phyloP scores from a whole-genome alignment of 2,113 vertebrate genomes.

The Electrona antarctica region DNA sequence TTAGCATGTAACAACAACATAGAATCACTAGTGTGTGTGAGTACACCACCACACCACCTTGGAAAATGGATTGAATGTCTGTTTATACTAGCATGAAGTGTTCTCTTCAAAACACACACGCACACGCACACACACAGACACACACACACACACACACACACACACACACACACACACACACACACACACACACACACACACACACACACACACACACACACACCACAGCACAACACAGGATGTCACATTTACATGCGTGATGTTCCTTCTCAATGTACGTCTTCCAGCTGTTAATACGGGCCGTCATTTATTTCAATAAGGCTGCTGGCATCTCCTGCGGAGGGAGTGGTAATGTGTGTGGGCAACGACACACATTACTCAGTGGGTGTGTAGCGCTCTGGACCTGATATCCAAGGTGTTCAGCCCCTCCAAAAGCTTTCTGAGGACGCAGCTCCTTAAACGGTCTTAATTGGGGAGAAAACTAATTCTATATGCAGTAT shows the following conservation, averaged over 20 bases:
- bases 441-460: slow-evolving; percentile 13
- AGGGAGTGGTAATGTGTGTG: slow-evolving; percentile 46
- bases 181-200: too few species aligned
- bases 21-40: slow-evolving; percentile 1
- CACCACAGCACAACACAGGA: neutral
- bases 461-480: slow-evolving; percentile 38
- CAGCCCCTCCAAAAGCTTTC: neutral
- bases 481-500: neutral
- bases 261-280: slow-evolving; percentile 9
- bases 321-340: slow-evolving; percentile 32
- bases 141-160: slow-evolving; percentile 5
- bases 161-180: neutral
- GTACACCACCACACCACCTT: too few species aligned
- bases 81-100: too few species aligned
- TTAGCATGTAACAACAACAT: neutral
- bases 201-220: too few species aligned
- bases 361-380: slow-evolving; percentile 60
- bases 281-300: slow-evolving; percentile 46
- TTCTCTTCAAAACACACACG: too few species aligned
- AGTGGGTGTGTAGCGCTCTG: neutral
- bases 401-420: neutral
- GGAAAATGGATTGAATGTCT: too few species aligned
- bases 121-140: neutral
- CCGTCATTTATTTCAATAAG: slow-evolving; percentile 61
- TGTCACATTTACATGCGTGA: too few species aligned